Evolutionary conservation across 2,113 vertebrate genomes (phyloP).

Genomic region (Aplodontia rufa): DNA sequence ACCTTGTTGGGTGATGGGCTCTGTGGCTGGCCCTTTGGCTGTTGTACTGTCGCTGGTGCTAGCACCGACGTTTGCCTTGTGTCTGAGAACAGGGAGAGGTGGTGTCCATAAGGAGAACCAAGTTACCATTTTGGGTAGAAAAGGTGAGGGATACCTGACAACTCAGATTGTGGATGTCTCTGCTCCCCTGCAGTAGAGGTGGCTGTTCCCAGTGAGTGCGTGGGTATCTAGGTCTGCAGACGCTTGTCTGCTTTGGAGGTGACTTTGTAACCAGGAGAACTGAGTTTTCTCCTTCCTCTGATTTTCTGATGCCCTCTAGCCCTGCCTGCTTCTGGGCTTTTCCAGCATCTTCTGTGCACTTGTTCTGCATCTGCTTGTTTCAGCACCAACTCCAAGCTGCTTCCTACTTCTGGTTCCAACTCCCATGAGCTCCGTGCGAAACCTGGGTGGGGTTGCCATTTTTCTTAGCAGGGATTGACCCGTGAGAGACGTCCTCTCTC

Average conservation of each 20-base stretch:
- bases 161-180: fast-evolving
- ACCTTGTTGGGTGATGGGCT: neutral
- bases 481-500: neutral
- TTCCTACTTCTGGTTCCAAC: neutral
- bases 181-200: no score
- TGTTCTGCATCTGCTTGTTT: neutral
- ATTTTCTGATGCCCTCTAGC: neutral
- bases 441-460: neutral
- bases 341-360: neutral
- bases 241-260: neutral
- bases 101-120: neutral
- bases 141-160: fast-evolving
- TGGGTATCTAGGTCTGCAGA: neutral
- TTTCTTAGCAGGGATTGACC: neutral
- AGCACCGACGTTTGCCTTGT: neutral
- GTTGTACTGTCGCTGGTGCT: neutral
- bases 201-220: fast-evolving
- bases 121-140: neutral
- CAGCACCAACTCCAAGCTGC: neutral
- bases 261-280: neutral
- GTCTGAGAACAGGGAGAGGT: neutral
- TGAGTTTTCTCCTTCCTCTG: neutral
- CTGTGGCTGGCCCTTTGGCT: neutral
- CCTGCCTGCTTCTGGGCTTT: neutral
- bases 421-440: neutral